These are phyloP conservation scores for Pseudomugil gertrudae DNA, from an alignment of 2,797 vertebrate genomes.

Conservation along the genomic window DNA sequence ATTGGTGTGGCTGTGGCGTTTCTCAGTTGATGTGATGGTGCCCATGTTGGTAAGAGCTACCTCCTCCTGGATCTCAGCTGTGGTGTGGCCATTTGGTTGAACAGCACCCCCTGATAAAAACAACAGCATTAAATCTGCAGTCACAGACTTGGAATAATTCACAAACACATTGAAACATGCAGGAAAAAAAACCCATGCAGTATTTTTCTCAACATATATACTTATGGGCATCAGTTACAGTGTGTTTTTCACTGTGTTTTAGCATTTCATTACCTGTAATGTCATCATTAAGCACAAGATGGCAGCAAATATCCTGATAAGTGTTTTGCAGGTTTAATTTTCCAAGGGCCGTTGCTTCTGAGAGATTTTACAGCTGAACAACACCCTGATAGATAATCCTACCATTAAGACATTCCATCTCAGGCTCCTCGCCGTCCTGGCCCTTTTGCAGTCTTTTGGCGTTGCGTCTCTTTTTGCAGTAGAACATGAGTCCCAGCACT, in stretches of 20 bases:
- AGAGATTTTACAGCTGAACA: not conserved
- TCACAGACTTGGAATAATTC: not conserved
- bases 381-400: constrained; percentile 9
- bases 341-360: not conserved
- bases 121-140: constrained; percentile 30
- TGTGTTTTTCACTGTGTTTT: no score
- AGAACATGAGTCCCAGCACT: constrained; percentile 98
- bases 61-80: constrained; percentile 94
- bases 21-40: constrained; percentile 83
- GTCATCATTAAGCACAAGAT: constrained; percentile 44
- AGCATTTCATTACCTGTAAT: constrained; percentile 21
- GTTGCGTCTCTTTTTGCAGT: constrained; percentile 96
- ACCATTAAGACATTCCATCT: constrained; percentile 98
- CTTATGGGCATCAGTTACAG: not conserved
- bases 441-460: constrained; percentile 91
- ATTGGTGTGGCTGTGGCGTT: constrained; percentile 86
- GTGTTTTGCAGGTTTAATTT: no score
- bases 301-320: constrained; percentile 51
- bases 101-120: constrained; percentile 82
- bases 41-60: constrained; percentile 90
- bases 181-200: not conserved
- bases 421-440: constrained; percentile 91
- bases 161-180: not conserved
- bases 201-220: not conserved
- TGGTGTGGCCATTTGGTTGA: constrained; percentile 92